A percentile compares a stretch with the other conserved stretches of the same genome.
These are phyloP conservation scores for Germaria angustata DNA, from an alignment of 2,888 invertebrate genomes.

Conservation along the genomic window DNA sequence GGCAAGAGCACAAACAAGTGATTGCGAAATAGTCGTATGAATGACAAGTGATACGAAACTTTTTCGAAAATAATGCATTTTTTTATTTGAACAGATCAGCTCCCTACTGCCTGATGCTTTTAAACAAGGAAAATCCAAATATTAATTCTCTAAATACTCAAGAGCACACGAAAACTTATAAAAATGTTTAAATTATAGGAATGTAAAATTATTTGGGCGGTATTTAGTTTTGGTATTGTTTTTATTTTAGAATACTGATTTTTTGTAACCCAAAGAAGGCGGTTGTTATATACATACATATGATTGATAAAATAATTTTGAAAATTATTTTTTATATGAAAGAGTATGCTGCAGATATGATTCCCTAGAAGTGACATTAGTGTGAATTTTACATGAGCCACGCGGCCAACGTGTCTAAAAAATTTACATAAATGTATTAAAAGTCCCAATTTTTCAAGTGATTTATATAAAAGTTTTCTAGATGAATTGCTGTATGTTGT, in stretches of 20 bases:
- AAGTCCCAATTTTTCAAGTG: too few species aligned
- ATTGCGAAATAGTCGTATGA: slow-evolving; percentile 19
- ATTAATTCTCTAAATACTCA: slow-evolving; percentile 15
- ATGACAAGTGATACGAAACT: slow-evolving; percentile 9
- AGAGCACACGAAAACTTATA: background rate
- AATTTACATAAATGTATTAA: too few species aligned
- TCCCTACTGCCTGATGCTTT: background rate
- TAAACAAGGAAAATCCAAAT: background rate
- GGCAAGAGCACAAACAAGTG: slow-evolving; percentile 10
- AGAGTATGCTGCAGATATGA: too few species aligned
- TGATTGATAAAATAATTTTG: too few species aligned
- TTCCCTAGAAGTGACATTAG: too few species aligned
- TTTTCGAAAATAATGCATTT: slow-evolving; percentile 29
- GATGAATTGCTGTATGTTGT: too few species aligned
- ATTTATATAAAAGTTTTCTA: too few species aligned
- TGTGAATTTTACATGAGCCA: too few species aligned
- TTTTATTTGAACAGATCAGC: background rate
- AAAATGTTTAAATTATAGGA: background rate
- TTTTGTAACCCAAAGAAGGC: too few species aligned
- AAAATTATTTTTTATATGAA: too few species aligned
- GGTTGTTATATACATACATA: too few species aligned
- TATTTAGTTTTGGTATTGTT: background rate
- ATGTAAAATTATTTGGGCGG: background rate
- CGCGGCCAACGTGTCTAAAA: too few species aligned
- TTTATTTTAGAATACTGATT: background rate